Evolutionary conservation across 2,797 vertebrate species (phyloP).

Genomic region (Gobio occitaniae): DNA sequence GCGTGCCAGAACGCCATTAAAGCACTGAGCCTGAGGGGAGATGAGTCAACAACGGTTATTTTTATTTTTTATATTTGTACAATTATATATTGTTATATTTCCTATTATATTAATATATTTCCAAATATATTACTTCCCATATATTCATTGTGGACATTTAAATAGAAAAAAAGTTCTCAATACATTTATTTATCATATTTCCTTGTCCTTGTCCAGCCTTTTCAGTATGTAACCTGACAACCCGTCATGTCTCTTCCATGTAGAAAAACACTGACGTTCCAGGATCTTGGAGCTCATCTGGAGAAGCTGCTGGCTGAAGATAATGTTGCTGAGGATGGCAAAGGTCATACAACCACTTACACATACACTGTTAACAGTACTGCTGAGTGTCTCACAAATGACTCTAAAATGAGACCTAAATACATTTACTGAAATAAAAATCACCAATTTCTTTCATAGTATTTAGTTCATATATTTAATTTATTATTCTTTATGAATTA

Average conservation of each 20-base stretch:
- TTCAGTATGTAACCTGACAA: background rate
- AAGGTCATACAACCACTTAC: constrained; percentile 70
- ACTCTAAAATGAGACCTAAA: background rate
- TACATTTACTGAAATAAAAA: background rate
- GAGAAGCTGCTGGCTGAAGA: constrained; percentile 85
- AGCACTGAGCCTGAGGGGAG: no score
- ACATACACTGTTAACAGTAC: background rate
- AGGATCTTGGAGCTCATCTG: constrained; percentile 88
- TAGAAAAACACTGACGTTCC: constrained; percentile 92
- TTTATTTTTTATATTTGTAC: no score
- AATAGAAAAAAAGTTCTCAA: no score
- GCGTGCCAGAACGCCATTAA: no score
- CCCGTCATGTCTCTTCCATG: constrained; percentile 51
- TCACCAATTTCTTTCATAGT: background rate
- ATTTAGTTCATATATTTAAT: background rate
- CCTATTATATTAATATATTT: background rate
- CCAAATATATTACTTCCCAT: background rate
- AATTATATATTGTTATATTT: no score
- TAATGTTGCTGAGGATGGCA: constrained; percentile 78
- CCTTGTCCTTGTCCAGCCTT: background rate
- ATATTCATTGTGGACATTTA: background rate
- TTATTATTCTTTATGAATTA: no score
- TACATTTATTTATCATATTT: background rate
- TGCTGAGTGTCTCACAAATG: background rate
- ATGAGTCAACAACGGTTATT: no score